Conservation (phyloP, 2,888 invertebrate species). For the Nycteola revayana region DNA sequence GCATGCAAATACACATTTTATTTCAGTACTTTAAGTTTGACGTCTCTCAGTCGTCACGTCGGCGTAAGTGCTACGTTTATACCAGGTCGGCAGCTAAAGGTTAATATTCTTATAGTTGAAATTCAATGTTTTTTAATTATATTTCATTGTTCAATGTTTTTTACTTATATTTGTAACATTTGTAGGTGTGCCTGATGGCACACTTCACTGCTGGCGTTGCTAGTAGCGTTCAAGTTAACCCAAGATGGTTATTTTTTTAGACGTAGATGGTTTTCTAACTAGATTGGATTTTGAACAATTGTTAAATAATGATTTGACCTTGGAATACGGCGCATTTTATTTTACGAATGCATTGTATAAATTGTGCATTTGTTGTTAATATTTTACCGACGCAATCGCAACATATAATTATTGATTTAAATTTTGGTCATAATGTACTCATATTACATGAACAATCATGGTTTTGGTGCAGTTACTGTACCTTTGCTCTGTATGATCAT, state of each 20-base stretch:
- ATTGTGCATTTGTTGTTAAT: slow-evolving; percentile 8
- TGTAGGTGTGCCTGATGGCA: too few relatives aligned
- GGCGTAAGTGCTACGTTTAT: too few relatives aligned
- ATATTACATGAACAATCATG: slow-evolving; percentile 9
- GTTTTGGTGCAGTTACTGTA: slow-evolving; percentile 11
- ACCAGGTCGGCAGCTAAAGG: too few relatives aligned
- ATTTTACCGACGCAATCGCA: slow-evolving; percentile 7
- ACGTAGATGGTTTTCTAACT: slow-evolving; percentile 9
- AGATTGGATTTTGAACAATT: slow-evolving; percentile 10
- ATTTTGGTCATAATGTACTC: slow-evolving; percentile 8
- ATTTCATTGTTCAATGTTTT: too few relatives aligned
- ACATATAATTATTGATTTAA: slow-evolving; percentile 10
- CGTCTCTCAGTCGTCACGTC: too few relatives aligned
- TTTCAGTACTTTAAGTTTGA: too few relatives aligned
- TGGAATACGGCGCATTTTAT: slow-evolving; percentile 11
- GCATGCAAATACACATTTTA: too few relatives aligned
- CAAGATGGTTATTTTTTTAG: slow-evolving; percentile 12
- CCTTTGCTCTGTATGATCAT: slow-evolving; percentile 10
- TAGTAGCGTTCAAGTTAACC: slow-evolving; percentile 3
- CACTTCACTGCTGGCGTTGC: too few relatives aligned
- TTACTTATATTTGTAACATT: too few relatives aligned
- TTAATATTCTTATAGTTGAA: too few relatives aligned
- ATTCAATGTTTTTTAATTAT: too few relatives aligned
- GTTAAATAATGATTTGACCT: slow-evolving; percentile 12
- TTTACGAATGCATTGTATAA: slow-evolving; percentile 10